These are phyloP conservation scores for Callionymus lyra DNA, from an alignment of 2,113 vertebrate genomes.

Conservation along the genomic window DNA sequence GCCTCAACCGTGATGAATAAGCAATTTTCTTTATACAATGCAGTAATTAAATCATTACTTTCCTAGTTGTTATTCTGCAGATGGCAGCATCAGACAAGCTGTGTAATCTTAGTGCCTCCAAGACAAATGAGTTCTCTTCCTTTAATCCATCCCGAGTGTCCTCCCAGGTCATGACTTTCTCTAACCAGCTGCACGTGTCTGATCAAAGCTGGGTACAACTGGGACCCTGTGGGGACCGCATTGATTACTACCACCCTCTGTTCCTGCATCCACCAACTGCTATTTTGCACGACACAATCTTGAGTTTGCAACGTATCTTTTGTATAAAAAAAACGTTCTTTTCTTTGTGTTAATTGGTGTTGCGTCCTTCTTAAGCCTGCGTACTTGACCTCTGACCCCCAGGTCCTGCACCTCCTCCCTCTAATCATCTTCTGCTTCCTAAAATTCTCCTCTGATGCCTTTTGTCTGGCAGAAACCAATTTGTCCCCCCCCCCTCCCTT, in stretches of 20 bases:
- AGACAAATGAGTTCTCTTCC: too few relatives aligned
- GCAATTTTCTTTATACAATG: too few relatives aligned
- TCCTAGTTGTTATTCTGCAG: conserved; percentile 3
- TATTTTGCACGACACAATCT: conserved; percentile 39
- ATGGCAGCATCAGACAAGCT: neutral
- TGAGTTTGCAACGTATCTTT: too few relatives aligned
- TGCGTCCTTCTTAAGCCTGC: neutral
- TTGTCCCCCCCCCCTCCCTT: conserved; percentile 42
- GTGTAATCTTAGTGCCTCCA: too few relatives aligned
- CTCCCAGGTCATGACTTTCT: conserved; percentile 40
- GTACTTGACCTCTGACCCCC: conserved; percentile 37
- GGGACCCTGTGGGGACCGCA: conserved; percentile 21
- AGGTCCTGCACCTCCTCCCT: conserved; percentile 29
- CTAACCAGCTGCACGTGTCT: conserved; percentile 55
- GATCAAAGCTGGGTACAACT: conserved; percentile 43
- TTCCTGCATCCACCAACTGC: conserved; percentile 30
- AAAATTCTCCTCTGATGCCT: conserved; percentile 34
- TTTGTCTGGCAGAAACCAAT: conserved; percentile 48
- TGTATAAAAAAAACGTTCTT: too few relatives aligned
- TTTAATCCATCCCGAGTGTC: conserved; percentile 7
- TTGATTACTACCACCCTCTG: conserved; percentile 47
- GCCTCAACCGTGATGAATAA: too few relatives aligned
- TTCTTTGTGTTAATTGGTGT: conserved; percentile 20
- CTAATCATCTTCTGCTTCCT: conserved; percentile 54
- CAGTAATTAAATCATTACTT: too few relatives aligned